phyloP scores from a whole-genome alignment of 1,140 invertebrate species.

The Drosophila equinoxialis region DNA sequence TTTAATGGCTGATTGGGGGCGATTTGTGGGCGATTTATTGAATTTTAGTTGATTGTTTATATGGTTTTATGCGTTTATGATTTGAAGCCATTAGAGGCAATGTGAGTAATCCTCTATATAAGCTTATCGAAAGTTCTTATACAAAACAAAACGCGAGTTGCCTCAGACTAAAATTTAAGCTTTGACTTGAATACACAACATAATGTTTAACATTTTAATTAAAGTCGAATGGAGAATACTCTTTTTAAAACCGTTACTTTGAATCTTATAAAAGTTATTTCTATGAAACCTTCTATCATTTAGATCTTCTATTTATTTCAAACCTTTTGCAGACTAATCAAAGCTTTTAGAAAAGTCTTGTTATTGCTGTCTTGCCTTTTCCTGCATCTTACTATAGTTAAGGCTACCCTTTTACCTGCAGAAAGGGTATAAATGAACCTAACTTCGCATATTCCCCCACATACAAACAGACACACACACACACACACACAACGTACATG shows the following conservation, averaged over 20 bases:
- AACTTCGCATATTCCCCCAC: neutral
- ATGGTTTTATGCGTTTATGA: constrained; percentile 42
- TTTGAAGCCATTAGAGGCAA: constrained; percentile 14
- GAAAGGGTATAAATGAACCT: neutral
- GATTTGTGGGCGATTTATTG: constrained; percentile 32
- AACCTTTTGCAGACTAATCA: no score
- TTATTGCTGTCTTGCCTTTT: no score
- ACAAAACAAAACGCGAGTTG: neutral
- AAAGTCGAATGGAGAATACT: no score
- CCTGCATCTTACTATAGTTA: no score
- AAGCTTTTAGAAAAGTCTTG: no score
- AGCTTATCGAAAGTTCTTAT: constrained; percentile 15
- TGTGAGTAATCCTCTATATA: constrained; percentile 30
- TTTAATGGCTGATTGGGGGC: neutral
- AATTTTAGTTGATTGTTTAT: constrained; percentile 19
- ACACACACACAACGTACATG: no score
- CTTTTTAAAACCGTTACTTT: no score
- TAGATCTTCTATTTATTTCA: no score
- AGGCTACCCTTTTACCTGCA: no score
- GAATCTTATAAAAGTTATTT: no score
- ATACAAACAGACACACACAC: no score
- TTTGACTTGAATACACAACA: neutral
- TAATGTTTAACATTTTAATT: neutral
- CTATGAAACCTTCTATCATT: no score
- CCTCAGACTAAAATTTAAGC: neutral